These are phyloP conservation scores for Temnothorax ravouxi DNA, from an alignment of 2,888 invertebrate genomes.

Conservation along the genomic window DNA sequence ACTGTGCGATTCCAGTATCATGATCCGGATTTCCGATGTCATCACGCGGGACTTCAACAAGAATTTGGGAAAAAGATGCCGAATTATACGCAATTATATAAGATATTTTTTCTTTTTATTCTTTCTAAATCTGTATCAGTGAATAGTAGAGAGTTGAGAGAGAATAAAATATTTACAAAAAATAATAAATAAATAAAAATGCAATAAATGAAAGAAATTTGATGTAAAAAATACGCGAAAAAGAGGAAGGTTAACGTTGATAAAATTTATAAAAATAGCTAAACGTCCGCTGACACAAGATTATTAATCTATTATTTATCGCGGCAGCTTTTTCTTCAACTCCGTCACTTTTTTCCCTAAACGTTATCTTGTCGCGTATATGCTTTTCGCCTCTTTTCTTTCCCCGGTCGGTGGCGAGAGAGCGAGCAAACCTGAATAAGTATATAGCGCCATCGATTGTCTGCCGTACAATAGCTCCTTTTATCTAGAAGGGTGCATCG, in stretches of 20 bases:
- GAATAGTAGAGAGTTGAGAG: no score
- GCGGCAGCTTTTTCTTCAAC: slow-evolving; percentile 9
- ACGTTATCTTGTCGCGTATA: slow-evolving; percentile 36
- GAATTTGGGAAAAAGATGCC: not conserved
- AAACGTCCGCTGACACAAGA: slow-evolving; percentile 2
- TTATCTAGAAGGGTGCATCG: slow-evolving; percentile 48
- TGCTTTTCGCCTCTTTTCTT: slow-evolving; percentile 54
- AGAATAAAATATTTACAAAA: not conserved
- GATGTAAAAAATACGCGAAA: not conserved
- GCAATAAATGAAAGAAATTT: not conserved
- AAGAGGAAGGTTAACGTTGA: not conserved
- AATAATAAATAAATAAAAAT: not conserved
- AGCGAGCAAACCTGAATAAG: slow-evolving; percentile 64
- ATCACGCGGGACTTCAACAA: not conserved
- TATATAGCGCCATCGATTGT: slow-evolving; percentile 68
- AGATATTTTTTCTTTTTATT: not conserved
- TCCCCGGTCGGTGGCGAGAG: slow-evolving; percentile 46
- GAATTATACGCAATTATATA: not conserved
- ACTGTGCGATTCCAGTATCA: slow-evolving; percentile 27
- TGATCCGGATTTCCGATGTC: slow-evolving; percentile 1
- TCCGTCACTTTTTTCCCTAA: slow-evolving; percentile 1
- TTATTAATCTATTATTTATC: slow-evolving; percentile 59
- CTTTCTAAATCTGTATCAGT: no score
- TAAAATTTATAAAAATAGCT: not conserved
- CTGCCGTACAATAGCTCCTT: slow-evolving; percentile 59